These are phyloP conservation scores for Paratilapia polleni DNA, from an alignment of 2,113 vertebrate genomes.

Conservation along the genomic window DNA sequence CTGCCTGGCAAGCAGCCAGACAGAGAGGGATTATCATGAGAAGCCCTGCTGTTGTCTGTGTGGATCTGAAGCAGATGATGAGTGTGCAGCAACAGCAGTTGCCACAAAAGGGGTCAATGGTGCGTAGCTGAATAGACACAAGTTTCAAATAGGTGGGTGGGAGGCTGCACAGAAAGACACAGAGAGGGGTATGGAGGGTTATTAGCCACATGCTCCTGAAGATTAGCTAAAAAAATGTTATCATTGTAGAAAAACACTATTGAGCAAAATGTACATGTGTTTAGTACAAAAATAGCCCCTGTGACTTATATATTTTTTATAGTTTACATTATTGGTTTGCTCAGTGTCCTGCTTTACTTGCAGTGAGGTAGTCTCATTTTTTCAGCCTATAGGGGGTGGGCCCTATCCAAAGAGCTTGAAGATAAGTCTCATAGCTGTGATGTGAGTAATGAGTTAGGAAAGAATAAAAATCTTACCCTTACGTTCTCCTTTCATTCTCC, in stretches of 20 bases:
- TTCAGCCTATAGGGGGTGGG: neutral
- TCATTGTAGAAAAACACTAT: neutral
- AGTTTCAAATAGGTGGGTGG: slow-evolving; percentile 24
- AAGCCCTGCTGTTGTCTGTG: slow-evolving; percentile 46
- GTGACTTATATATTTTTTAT: too few relatives aligned
- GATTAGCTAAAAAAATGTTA: neutral
- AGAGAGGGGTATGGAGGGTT: neutral
- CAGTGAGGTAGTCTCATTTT: neutral
- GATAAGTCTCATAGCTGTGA: neutral
- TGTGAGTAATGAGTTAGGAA: neutral
- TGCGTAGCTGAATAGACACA: slow-evolving; percentile 54
- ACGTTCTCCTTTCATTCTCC: neutral
- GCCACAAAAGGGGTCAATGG: slow-evolving; percentile 68
- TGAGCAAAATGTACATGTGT: fast-evolving
- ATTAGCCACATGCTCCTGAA: neutral
- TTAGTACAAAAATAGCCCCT: neutral
- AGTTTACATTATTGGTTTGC: neutral
- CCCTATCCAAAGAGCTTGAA: neutral
- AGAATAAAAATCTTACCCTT: neutral
- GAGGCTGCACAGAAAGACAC: neutral
- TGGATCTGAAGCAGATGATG: slow-evolving; percentile 38
- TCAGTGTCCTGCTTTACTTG: neutral
- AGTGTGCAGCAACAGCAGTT: slow-evolving; percentile 51
- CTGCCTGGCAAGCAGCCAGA: slow-evolving; percentile 34
- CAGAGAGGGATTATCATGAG: slow-evolving; percentile 29